These are phyloP conservation scores for Andinoacara biseriatus DNA, from an alignment of 2,113 vertebrate species.

Conservation along the genomic window DNA sequence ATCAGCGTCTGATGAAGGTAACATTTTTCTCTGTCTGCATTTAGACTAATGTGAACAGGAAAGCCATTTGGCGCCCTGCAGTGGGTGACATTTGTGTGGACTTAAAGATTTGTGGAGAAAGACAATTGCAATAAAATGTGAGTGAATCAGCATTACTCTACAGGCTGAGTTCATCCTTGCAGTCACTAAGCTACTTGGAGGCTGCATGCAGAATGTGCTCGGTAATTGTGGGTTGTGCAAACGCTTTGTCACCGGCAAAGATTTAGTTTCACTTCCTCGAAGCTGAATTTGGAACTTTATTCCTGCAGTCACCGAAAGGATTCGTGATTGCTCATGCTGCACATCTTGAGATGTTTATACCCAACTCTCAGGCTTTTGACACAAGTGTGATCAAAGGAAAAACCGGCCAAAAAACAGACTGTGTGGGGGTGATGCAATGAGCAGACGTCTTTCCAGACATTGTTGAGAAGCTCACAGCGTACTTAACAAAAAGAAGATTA, in stretches of 20 bases:
- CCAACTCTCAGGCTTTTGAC: background rate
- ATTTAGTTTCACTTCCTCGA: background rate
- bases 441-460: background rate
- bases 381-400: conserved; percentile 4
- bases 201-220: conserved; percentile 41
- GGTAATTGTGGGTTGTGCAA: conserved; percentile 32
- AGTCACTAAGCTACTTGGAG: conserved; percentile 36
- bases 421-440: conserved; percentile 1
- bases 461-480: conserved; percentile 22
- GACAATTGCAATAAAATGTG: conserved; percentile 78
- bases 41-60: conserved; percentile 76
- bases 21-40: conserved; percentile 66
- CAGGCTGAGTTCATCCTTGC: conserved; percentile 78
- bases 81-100: conserved; percentile 66
- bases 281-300: conserved; percentile 16
- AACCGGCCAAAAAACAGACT: background rate
- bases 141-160: conserved; percentile 82
- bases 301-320: conserved; percentile 13
- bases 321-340: background rate
- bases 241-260: conserved; percentile 27
- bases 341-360: conserved; percentile 14
- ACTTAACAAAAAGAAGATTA: conserved; percentile 59
- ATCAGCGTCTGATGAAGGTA: conserved; percentile 66
- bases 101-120: conserved; percentile 74
- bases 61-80: conserved; percentile 72